Evolutionary conservation across 92 coral and sea anemone genomes (phyloP).

Genomic region (Montipora capitata): DNA sequence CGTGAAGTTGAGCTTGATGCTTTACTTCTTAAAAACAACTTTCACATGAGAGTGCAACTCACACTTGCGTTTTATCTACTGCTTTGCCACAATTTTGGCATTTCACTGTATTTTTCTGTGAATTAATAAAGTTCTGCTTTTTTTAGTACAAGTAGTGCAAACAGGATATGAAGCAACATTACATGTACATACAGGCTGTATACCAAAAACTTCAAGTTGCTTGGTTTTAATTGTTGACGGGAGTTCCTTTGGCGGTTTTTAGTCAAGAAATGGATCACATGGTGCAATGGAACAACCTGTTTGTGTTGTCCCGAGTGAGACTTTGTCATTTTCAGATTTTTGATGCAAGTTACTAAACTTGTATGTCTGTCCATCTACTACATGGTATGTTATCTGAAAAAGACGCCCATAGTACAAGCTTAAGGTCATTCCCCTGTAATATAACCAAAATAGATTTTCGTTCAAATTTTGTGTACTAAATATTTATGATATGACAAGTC

Average conservation of each 20-base stretch:
- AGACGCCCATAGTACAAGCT: constrained; percentile 57
- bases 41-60: constrained; percentile 27
- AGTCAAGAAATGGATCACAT: constrained; percentile 40
- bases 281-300: constrained; percentile 48
- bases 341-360: constrained; percentile 28
- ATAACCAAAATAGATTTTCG: no score
- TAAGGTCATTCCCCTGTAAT: no score
- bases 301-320: constrained; percentile 39
- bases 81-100: constrained; percentile 30
- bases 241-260: constrained; percentile 52
- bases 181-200: no score
- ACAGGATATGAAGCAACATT: constrained; percentile 22
- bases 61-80: constrained; percentile 14
- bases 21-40: constrained; percentile 10
- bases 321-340: constrained; percentile 43
- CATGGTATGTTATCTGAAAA: constrained; percentile 21
- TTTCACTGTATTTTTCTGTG: constrained; percentile 1
- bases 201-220: constrained; percentile 15
- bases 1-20: constrained; percentile 22
- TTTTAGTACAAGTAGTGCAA: constrained; percentile 20
- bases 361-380: constrained; percentile 30
- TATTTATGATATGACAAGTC: no score
- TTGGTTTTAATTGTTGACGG: constrained; percentile 49
- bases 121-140: constrained; percentile 3
- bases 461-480: no score